Evolutionary conservation across 2,888 invertebrate genomes (phyloP).

Genomic region (Drosophila yooni): DNA sequence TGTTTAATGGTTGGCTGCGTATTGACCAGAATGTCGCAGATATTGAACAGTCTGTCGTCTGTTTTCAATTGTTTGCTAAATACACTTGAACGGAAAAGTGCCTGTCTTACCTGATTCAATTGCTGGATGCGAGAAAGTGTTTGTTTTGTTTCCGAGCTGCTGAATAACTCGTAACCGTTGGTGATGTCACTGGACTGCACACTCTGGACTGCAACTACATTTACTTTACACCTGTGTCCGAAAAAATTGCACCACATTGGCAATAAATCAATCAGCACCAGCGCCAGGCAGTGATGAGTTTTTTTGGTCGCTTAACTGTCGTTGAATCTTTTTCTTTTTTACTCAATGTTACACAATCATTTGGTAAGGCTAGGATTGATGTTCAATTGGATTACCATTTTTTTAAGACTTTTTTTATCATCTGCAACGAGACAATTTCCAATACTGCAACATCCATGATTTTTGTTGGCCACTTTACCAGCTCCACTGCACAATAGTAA

Average conservation of each 20-base stretch:
- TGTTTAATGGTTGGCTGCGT: background rate
- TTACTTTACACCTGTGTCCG: background rate
- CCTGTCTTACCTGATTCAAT: conserved; percentile 32
- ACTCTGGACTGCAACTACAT: conserved; percentile 37
- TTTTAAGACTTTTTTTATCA: background rate
- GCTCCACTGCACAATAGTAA: background rate
- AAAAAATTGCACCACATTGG: background rate
- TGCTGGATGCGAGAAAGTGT: conserved; percentile 29
- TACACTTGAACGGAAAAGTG: conserved; percentile 38
- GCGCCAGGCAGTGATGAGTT: background rate
- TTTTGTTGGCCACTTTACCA: background rate
- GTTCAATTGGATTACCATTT: background rate
- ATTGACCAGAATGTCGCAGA: background rate
- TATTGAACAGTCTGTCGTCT: conserved; percentile 29
- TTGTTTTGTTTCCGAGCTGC: conserved; percentile 32
- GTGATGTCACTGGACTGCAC: conserved; percentile 52
- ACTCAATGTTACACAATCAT: background rate
- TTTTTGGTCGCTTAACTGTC: background rate
- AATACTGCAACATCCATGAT: background rate
- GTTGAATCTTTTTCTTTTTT: background rate
- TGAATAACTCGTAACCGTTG: conserved; percentile 48
- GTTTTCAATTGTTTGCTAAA: conserved; percentile 38
- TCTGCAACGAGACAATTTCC: background rate
- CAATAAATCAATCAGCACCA: background rate
- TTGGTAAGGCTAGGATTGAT: background rate